Percentiles rank a stretch among this genome's conserved stretches.
These are phyloP conservation scores for Sternarchorhynchus goeldii DNA, from an alignment of 2,797 vertebrate genomes.

Conservation along the genomic window DNA sequence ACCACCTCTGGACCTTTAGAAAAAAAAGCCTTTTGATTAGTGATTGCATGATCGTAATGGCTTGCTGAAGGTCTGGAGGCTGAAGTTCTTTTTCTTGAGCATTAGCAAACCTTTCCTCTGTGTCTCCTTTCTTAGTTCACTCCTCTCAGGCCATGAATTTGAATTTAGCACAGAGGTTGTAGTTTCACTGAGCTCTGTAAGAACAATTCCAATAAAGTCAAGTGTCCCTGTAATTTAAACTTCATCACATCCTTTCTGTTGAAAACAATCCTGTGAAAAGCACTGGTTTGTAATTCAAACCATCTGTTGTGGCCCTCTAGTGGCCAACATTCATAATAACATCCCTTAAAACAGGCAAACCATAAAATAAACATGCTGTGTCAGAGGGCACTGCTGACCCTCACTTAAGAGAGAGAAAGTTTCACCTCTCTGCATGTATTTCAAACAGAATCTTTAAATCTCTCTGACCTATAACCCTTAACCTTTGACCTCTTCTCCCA, in stretches of 20 bases:
- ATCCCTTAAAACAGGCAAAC: neutral
- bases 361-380: slow-evolving; percentile 4
- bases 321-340: slow-evolving; percentile 25
- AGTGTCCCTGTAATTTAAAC: neutral
- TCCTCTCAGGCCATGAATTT: too few relatives aligned
- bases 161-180: too few relatives aligned
- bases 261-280: neutral
- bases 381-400: slow-evolving; percentile 17
- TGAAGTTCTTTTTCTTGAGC: too few relatives aligned
- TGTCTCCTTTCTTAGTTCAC: too few relatives aligned
- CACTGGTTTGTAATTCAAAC: slow-evolving; percentile 18
- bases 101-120: too few relatives aligned
- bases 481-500: slow-evolving; percentile 62
- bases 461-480: slow-evolving; percentile 52
- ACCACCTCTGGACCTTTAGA: neutral
- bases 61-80: too few relatives aligned
- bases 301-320: slow-evolving; percentile 28
- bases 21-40: neutral
- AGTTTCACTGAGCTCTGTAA: neutral
- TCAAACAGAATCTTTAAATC: slow-evolving; percentile 48
- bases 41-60: neutral
- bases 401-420: slow-evolving; percentile 22
- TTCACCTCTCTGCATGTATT: slow-evolving; percentile 27
- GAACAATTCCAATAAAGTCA: neutral
- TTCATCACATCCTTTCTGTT: neutral